These are phyloP conservation scores for Grammomys surdaster DNA, from an alignment of 2,113 vertebrate species.

Conservation along the genomic window DNA sequence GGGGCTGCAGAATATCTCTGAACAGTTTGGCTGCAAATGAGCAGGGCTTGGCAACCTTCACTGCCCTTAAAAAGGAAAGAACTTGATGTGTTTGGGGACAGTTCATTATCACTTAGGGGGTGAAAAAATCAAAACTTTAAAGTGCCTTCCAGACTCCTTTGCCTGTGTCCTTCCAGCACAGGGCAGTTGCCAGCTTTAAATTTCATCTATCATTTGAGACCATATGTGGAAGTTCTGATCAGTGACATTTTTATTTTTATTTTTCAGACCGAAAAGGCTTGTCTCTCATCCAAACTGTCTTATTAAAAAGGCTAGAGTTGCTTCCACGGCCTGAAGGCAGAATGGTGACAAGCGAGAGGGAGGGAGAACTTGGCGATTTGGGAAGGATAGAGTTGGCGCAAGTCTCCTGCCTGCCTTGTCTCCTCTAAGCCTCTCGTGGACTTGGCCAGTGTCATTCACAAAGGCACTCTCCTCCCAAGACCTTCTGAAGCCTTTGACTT, in stretches of 20 bases:
- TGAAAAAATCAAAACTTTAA: slow-evolving; percentile 46
- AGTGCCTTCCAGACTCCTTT: slow-evolving; percentile 52
- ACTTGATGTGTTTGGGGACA: slow-evolving; percentile 68
- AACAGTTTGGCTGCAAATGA: slow-evolving; percentile 61
- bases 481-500: slow-evolving; percentile 57
- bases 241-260: slow-evolving; percentile 83
- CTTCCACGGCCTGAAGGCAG: slow-evolving; percentile 67
- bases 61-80: slow-evolving; percentile 65
- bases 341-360: slow-evolving; percentile 55
- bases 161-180: slow-evolving; percentile 64
- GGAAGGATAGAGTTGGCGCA: slow-evolving; percentile 21
- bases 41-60: slow-evolving; percentile 65
- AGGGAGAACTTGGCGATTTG: not conserved
- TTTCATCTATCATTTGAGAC: slow-evolving; percentile 81
- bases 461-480: slow-evolving; percentile 43
- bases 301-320: slow-evolving; percentile 80
- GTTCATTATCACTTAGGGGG: slow-evolving; percentile 65
- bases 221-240: slow-evolving; percentile 80
- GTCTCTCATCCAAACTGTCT: slow-evolving; percentile 70
- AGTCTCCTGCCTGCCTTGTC: slow-evolving; percentile 14
- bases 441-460: not conserved
- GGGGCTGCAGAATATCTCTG: slow-evolving; percentile 24
- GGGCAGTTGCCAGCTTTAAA: slow-evolving; percentile 73
- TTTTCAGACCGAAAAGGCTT: slow-evolving; percentile 68
- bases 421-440: slow-evolving; percentile 5